phyloP scores from a whole-genome alignment of 1,140 invertebrate genomes.

The Macrocentrus cingulum region DNA sequence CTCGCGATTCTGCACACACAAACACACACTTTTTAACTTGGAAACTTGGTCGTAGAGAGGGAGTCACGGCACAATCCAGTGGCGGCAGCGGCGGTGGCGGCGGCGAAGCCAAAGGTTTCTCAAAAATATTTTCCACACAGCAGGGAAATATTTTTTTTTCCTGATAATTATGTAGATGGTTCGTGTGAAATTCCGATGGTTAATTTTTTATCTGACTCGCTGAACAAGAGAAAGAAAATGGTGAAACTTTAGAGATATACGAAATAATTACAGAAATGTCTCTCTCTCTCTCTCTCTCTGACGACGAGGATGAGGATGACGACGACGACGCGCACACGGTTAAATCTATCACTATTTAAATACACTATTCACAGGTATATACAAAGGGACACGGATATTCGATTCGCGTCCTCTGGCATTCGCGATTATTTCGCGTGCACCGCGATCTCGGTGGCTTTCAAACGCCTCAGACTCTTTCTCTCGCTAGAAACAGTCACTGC shows the following conservation, averaged over 20 bases:
- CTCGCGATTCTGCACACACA: conserved; percentile 6
- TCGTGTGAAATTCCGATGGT: no score
- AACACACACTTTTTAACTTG: no score
- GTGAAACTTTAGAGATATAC: no score
- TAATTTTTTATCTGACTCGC: no score
- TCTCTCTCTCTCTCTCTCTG: not conserved
- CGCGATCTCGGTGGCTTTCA: conserved; percentile 35
- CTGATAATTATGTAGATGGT: not conserved
- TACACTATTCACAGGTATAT: conserved; percentile 50
- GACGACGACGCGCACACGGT: not conserved
- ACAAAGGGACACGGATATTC: conserved; percentile 37
- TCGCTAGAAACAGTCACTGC: conserved; percentile 31
- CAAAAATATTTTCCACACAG: not conserved
- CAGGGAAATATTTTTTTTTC: not conserved
- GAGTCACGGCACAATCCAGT: conserved; percentile 6
- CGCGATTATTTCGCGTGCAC: conserved; percentile 45
- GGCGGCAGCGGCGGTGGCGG: not conserved
- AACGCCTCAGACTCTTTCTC: conserved; percentile 23
- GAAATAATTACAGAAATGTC: no score
- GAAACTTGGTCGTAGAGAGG: conserved; percentile 7
- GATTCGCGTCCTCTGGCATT: conserved; percentile 43
- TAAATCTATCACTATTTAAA: conserved; percentile 34
- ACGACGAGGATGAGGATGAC: no score
- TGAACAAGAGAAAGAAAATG: no score
- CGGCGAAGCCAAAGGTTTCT: not conserved